A percentile compares a stretch with the other conserved stretches of the same genome.
Conservation (phyloP, 2,888 invertebrate genomes). For the Eurytoma adleriae region DNA sequence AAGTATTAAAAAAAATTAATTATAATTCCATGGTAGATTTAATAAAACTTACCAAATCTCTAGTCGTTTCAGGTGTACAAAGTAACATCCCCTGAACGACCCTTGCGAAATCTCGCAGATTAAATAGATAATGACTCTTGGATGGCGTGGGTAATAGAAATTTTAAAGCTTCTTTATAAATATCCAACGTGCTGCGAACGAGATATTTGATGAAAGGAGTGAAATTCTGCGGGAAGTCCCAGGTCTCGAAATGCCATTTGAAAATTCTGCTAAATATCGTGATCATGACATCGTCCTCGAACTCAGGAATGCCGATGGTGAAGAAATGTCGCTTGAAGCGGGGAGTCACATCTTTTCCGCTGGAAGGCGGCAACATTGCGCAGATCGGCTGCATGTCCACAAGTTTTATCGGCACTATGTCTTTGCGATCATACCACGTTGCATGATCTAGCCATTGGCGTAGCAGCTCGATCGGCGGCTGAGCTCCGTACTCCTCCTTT, state of each 20-base stretch:
- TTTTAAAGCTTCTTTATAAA: slow-evolving; percentile 88
- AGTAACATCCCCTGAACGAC: slow-evolving; percentile 94
- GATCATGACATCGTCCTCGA: slow-evolving; percentile 88
- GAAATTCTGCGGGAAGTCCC: slow-evolving; percentile 94
- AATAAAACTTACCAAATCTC: slow-evolving; percentile 78
- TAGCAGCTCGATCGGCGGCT: slow-evolving; percentile 94
- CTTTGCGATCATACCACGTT: slow-evolving; percentile 92
- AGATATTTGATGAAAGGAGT: slow-evolving; percentile 90
- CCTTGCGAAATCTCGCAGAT: slow-evolving; percentile 93
- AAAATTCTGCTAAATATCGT: slow-evolving; percentile 93
- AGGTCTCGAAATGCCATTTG: slow-evolving; percentile 93
- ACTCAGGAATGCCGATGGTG: slow-evolving; percentile 91
- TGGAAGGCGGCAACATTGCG: slow-evolving; percentile 91
- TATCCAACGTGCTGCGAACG: slow-evolving; percentile 88
- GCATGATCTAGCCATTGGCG: slow-evolving; percentile 94
- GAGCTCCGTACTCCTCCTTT: slow-evolving; percentile 93
- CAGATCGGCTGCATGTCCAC: slow-evolving; percentile 92
- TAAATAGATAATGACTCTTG: slow-evolving; percentile 97
- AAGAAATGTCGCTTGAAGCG: slow-evolving; percentile 91
- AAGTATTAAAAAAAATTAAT: neutral
- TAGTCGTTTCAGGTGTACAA: slow-evolving; percentile 92
- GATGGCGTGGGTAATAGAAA: slow-evolving; percentile 93
- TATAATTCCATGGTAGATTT: neutral
- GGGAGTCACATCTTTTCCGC: slow-evolving; percentile 89
- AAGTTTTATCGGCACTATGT: slow-evolving; percentile 85